Evolutionary conservation across 1,140 invertebrate species (phyloP).

Genomic region (Brachionus calyciflorus): DNA sequence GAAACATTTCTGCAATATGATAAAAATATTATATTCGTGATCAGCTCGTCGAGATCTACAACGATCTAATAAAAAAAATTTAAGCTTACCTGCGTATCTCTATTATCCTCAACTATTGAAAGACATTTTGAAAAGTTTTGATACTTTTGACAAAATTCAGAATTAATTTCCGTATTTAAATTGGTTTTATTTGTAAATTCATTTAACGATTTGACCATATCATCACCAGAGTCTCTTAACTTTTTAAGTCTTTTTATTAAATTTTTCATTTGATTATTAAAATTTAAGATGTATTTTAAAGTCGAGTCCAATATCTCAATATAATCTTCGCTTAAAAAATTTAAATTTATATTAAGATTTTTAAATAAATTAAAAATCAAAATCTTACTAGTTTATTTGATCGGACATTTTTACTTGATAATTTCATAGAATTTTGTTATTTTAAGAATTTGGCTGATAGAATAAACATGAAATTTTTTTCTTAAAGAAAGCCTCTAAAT

Average conservation of each 20-base stretch:
- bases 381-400: no score
- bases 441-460: no score
- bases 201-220: constrained; percentile 2
- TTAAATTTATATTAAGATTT: not conserved
- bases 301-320: not conserved
- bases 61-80: not conserved
- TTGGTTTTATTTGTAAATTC: not conserved
- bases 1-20: no score
- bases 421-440: no score
- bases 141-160: not conserved
- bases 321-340: not conserved
- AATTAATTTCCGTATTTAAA: not conserved
- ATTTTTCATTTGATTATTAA: not conserved
- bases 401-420: no score
- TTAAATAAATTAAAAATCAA: no score
- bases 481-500: no score
- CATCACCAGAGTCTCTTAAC: constrained; percentile 16
- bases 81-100: not conserved
- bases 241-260: not conserved
- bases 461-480: no score
- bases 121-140: not conserved
- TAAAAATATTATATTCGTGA: no score
- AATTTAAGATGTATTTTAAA: not conserved
- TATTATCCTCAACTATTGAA: constrained; percentile 11
- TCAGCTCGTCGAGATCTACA: not conserved